Evolutionary conservation across 2,113 vertebrate species (phyloP).

Genomic region (Podarcis cretensis): DNA sequence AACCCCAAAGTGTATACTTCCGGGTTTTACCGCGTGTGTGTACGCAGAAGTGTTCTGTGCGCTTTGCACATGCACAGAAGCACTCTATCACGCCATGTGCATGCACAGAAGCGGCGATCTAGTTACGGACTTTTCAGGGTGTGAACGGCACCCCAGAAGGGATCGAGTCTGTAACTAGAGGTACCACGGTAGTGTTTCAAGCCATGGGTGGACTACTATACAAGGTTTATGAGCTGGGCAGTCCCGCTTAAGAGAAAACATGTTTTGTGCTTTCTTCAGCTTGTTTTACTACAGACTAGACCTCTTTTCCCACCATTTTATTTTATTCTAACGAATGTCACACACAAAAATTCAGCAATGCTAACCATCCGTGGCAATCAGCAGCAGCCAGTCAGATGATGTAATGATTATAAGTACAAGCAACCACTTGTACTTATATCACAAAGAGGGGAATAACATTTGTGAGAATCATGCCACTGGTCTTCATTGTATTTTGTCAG

Average conservation of each 20-base stretch:
- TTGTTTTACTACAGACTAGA: background rate
- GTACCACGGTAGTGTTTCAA: background rate
- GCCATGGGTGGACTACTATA: background rate
- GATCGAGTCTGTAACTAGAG: no score
- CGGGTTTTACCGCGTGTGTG: accelerated
- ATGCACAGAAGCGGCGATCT: no score
- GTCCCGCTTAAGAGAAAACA: background rate
- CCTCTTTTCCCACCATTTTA: background rate
- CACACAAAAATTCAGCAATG: background rate
- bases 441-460: background rate
- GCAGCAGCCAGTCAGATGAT: background rate
- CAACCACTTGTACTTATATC: background rate
- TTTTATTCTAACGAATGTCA: background rate
- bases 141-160: no score
- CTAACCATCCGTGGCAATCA: background rate
- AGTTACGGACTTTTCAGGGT: no score
- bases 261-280: background rate
- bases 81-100: no score
- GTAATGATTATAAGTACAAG: background rate
- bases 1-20: no score
- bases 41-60: no score
- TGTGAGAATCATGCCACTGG: background rate
- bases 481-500: background rate
- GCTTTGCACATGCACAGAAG: no score
- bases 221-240: background rate